Evolutionary conservation across 2,888 invertebrate genomes (phyloP), one percentile per base, ranked within the genome.

Genomic region (Epistrophe eligans): DNA sequence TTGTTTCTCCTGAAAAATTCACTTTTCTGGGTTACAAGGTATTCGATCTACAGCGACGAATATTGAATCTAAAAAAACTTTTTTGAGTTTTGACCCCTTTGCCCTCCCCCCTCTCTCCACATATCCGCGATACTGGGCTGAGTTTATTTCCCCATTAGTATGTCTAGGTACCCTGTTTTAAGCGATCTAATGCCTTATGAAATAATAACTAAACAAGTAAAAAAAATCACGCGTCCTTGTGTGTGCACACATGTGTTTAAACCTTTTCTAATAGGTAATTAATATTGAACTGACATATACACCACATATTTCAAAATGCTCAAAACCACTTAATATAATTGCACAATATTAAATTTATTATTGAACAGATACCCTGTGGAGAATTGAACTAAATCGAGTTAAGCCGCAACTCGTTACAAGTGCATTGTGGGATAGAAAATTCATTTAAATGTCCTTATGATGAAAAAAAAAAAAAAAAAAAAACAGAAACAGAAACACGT

Each of bases 281-380:
- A 60, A 38, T 38, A 17, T 17, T n/a, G 11, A 38, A 35, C 35
- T 17, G n/a, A 32, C 38, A 28, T 8, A 15, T 8, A 15, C 17
- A 40, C 13, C 3, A 15, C 64, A 48, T 10, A 50, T 10, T 72
- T 43, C 43, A 28, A 48, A 67, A 60, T 57, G 48, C 17, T 38
- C 50, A 19, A n/a, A 72, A 32, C 60, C 77, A 83, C 82, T 83
- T 60, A 73, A 32, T 67, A 28, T 77, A 83, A 83, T 83, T 83
- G 66, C 72, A 77, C 32, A 38, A 40, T 67, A 55, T 73, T 50
- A 40, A 73, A n/a, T n/a, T 28, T 55, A 62, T 62, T 77, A 57
- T 55, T 62, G 55, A 77, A 60, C 48, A 73, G 19, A 11, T 24
- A 13, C 62, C 79, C 79, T 62, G 45, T 32, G 40, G 83, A 64